A percentile compares a stretch with the other conserved stretches of the same genome.
Evolutionary conservation across 1,140 invertebrate species (phyloP).

Genomic region (Vanessa tameamea): DNA sequence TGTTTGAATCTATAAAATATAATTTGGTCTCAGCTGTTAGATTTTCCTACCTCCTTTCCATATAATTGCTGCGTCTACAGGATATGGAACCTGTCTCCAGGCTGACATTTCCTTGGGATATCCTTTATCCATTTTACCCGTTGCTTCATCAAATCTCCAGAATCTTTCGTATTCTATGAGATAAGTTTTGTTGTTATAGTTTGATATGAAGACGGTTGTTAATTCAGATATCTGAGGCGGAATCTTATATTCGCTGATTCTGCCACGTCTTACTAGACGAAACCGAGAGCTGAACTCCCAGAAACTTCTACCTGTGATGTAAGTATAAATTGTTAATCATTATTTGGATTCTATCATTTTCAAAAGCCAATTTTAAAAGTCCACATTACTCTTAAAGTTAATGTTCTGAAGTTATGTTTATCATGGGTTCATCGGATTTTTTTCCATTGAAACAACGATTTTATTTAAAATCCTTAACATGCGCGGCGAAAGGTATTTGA

Average conservation of each 20-base stretch:
- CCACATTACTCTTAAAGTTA: too few species aligned
- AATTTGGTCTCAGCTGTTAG: too few species aligned
- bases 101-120: constrained; percentile 85
- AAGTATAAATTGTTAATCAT: too few species aligned
- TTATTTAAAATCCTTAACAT: too few species aligned
- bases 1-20: too few species aligned
- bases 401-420: too few species aligned
- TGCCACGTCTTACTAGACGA: constrained; percentile 81
- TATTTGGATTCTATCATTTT: too few species aligned
- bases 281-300: constrained; percentile 85
- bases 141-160: constrained; percentile 85
- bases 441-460: too few species aligned
- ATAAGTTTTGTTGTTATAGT: constrained; percentile 81
- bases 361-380: too few species aligned
- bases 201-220: constrained; percentile 87
- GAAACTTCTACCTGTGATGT: constrained; percentile 81
- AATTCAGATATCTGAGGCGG: constrained; percentile 83
- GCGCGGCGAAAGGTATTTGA: too few species aligned
- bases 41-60: constrained; percentile 81
- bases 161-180: constrained; percentile 83
- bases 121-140: constrained; percentile 81
- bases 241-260: constrained; percentile 83
- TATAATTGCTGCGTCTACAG: constrained; percentile 84
- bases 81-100: constrained; percentile 84
- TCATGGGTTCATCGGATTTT: too few species aligned